phyloP scores from a whole-genome alignment of 2,888 invertebrate genomes.

The Rhorus exstirpatorius region DNA sequence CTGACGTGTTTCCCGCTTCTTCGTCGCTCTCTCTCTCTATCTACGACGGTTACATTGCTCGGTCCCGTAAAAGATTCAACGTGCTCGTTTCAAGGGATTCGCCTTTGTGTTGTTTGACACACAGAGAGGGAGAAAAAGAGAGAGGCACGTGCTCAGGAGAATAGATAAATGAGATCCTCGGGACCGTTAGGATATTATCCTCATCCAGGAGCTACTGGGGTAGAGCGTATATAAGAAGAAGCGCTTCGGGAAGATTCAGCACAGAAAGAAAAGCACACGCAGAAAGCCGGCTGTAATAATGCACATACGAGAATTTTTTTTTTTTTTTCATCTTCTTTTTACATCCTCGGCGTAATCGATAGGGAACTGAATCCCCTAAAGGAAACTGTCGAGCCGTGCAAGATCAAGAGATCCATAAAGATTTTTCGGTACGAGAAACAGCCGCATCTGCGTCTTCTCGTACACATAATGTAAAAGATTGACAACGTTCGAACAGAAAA shows the following conservation, averaged over 20 bases:
- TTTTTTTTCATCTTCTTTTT: conserved; percentile 30
- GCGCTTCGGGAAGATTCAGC: conserved; percentile 33
- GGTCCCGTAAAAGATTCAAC: conserved; percentile 62
- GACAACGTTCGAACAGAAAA: conserved; percentile 1
- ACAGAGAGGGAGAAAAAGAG: conserved; percentile 14
- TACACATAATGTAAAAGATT: background rate
- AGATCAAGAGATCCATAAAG: conserved; percentile 43
- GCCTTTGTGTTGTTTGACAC: conserved; percentile 74
- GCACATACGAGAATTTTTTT: conserved; percentile 36
- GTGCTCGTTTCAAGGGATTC: conserved; percentile 65
- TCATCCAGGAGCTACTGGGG: conserved; percentile 61
- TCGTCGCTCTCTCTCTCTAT: conserved; percentile 51
- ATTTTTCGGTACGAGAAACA: conserved; percentile 6
- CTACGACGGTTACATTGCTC: conserved; percentile 51
- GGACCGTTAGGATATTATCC: conserved; percentile 70
- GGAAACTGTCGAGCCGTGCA: conserved; percentile 45
- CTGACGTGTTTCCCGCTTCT: conserved; percentile 46
- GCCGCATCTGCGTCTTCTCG: conserved; percentile 26
- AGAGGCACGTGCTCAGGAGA: conserved; percentile 77
- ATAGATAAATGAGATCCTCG: conserved; percentile 74
- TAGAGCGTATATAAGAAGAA: conserved; percentile 38
- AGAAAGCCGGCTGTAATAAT: conserved; percentile 66
- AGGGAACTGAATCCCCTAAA: conserved; percentile 49
- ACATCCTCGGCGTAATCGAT: conserved; percentile 36
- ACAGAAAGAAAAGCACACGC: conserved; percentile 42